A percentile compares a stretch with the other conserved stretches of the same genome.
Conservation (phyloP, 2,888 invertebrate genomes). For the Eilema griseolum region DNA sequence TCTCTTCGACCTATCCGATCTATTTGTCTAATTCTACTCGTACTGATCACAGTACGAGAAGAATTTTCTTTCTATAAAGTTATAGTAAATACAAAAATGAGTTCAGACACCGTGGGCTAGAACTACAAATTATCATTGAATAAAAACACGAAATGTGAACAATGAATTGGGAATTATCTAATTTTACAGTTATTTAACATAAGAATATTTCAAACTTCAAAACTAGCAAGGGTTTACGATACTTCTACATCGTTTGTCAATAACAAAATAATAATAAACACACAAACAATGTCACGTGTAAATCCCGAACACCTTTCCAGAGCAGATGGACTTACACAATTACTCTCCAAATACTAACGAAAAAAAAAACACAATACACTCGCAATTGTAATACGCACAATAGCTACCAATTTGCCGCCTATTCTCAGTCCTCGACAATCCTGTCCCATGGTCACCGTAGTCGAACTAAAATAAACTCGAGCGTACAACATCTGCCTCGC, state of each 20-base stretch:
- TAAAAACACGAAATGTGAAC: no score
- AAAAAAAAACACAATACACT: constrained; percentile 19
- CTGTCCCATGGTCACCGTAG: constrained; percentile 22
- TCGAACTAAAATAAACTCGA: constrained; percentile 61
- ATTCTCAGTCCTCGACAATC: constrained; percentile 16
- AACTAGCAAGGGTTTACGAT: neutral
- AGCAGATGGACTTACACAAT: constrained; percentile 19
- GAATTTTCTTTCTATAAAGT: no score
- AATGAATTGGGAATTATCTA: no score
- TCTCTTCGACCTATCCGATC: no score
- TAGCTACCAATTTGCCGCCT: constrained; percentile 22
- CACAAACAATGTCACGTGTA: neutral
- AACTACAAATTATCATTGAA: no score
- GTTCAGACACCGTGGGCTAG: no score
- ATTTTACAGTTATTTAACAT: neutral
- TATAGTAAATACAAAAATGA: no score
- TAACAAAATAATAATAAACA: neutral
- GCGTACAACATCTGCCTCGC: constrained; percentile 72
- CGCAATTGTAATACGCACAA: constrained; percentile 15
- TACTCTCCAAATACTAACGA: constrained; percentile 5
- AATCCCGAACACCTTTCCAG: constrained; percentile 17
- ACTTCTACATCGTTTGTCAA: neutral
- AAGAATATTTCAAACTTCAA: neutral
- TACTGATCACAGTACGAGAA: no score
- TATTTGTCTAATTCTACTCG: no score